Percentiles rank a stretch among this genome's conserved stretches.
These are phyloP conservation scores for Eulemur coronatus DNA, from an alignment of 2,797 vertebrate genomes.

Conservation along the genomic window DNA sequence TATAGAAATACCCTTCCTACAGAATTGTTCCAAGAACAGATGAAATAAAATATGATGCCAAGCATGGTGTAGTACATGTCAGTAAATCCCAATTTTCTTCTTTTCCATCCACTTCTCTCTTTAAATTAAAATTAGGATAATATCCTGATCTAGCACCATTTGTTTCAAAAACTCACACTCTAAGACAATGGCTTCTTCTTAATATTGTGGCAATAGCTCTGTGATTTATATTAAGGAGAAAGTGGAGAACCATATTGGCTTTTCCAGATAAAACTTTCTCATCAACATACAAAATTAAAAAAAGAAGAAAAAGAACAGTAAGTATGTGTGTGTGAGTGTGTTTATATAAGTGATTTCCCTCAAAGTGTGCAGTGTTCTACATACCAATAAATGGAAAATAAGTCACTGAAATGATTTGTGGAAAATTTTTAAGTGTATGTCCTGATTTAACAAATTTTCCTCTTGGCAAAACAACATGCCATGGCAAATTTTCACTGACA, in stretches of 20 bases:
- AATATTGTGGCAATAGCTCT: background rate
- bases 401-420: slow-evolving; percentile 24
- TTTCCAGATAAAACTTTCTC: slow-evolving; percentile 44
- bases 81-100: slow-evolving; percentile 36
- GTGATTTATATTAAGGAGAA: slow-evolving; percentile 22
- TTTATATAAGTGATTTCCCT: slow-evolving; percentile 4
- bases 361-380: background rate
- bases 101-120: background rate
- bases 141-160: background rate
- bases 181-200: background rate
- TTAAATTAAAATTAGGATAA: slow-evolving; percentile 33
- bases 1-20: background rate
- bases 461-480: slow-evolving; percentile 65
- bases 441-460: slow-evolving; percentile 70
- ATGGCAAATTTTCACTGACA: slow-evolving; percentile 67
- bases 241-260: background rate
- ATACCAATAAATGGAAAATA: slow-evolving; percentile 27
- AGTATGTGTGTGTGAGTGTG: background rate
- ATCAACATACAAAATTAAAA: background rate
- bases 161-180: slow-evolving; percentile 12
- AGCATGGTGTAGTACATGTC: background rate
- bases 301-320: background rate
- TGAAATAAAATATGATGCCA: slow-evolving; percentile 17
- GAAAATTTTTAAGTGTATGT: slow-evolving; percentile 61
- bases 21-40: slow-evolving; percentile 1